phyloP scores from a whole-genome alignment of 2,888 invertebrate species.

The Melikaiella ostensackeni region DNA sequence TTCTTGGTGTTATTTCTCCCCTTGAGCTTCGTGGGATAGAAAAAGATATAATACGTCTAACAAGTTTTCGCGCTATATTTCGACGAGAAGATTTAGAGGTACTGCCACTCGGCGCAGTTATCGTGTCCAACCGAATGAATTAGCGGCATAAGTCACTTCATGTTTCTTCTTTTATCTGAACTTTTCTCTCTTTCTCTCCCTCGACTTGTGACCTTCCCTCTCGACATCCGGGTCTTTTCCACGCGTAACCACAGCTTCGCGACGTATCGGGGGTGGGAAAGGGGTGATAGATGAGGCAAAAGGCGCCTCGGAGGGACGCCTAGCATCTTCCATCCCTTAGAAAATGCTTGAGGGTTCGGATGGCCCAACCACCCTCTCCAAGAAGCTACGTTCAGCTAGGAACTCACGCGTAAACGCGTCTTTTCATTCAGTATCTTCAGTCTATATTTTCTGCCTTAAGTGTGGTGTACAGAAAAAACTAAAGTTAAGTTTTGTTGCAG shows the following conservation, averaged over 20 bases:
- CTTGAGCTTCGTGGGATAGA: neutral
- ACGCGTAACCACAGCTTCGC: constrained; percentile 59
- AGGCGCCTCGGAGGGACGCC: constrained; percentile 64
- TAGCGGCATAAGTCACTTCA: constrained; percentile 23
- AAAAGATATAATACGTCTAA: constrained; percentile 15
- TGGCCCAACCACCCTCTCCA: constrained; percentile 50
- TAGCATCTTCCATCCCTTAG: constrained; percentile 61
- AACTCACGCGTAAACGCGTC: constrained; percentile 53
- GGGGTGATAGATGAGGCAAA: constrained; percentile 63
- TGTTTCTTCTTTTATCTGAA: constrained; percentile 39
- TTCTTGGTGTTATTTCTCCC: neutral
- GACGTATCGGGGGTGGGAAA: constrained; percentile 52
- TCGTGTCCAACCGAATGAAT: constrained; percentile 29
- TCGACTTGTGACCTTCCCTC: constrained; percentile 54
- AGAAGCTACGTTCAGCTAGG: constrained; percentile 43
- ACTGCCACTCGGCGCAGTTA: neutral
- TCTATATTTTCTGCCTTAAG: neutral
- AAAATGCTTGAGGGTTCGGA: constrained; percentile 44
- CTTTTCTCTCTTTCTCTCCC: constrained; percentile 50
- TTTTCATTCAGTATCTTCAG: constrained; percentile 21
- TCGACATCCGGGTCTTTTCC: constrained; percentile 46
- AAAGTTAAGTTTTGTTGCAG: no score
- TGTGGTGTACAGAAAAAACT: no score
- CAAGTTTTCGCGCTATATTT: constrained; percentile 22
- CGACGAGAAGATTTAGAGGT: constrained; percentile 10